These are phyloP conservation scores for Carassius auratus DNA, from an alignment of 2,113 vertebrate genomes.

Conservation along the genomic window DNA sequence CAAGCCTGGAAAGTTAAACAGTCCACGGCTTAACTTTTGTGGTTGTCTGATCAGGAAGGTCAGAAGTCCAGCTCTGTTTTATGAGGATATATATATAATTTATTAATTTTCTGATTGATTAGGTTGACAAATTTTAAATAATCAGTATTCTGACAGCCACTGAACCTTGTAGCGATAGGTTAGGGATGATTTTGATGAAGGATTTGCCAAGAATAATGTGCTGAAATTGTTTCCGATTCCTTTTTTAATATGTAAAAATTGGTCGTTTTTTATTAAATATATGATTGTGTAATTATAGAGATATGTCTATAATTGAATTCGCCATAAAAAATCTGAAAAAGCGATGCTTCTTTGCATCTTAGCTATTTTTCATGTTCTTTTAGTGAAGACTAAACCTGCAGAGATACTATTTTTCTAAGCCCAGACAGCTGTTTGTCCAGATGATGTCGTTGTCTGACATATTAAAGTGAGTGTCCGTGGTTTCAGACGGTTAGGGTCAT, in stretches of 20 bases:
- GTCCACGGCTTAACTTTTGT: not conserved
- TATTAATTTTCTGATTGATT: slow-evolving; percentile 40
- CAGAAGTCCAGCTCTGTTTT: slow-evolving; percentile 20
- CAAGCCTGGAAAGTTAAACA: not conserved
- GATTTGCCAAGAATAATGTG: slow-evolving; percentile 33
- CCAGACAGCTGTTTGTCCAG: slow-evolving; percentile 35
- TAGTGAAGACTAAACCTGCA: slow-evolving; percentile 1
- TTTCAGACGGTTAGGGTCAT: slow-evolving; percentile 1
- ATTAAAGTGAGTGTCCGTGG: not conserved
- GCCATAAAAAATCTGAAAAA: not conserved
- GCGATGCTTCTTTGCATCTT: not conserved
- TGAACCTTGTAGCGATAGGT: not conserved
- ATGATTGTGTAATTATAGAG: slow-evolving; percentile 26
- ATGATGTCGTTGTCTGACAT: slow-evolving; percentile 29
- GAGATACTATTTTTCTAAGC: slow-evolving; percentile 59
- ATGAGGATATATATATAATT: slow-evolving; percentile 23
- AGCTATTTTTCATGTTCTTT: slow-evolving; percentile 19
- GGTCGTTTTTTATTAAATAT: not conserved
- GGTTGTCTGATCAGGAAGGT: not conserved
- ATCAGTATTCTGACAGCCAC: slow-evolving; percentile 19
- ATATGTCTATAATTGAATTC: slow-evolving; percentile 8
- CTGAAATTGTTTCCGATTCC: not conserved
- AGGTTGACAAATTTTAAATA: not conserved
- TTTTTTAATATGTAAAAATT: not conserved
- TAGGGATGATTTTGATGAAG: slow-evolving; percentile 31